These are phyloP conservation scores for Anoplolepis gracilipes DNA, from an alignment of 1,140 invertebrate genomes.

Conservation along the genomic window DNA sequence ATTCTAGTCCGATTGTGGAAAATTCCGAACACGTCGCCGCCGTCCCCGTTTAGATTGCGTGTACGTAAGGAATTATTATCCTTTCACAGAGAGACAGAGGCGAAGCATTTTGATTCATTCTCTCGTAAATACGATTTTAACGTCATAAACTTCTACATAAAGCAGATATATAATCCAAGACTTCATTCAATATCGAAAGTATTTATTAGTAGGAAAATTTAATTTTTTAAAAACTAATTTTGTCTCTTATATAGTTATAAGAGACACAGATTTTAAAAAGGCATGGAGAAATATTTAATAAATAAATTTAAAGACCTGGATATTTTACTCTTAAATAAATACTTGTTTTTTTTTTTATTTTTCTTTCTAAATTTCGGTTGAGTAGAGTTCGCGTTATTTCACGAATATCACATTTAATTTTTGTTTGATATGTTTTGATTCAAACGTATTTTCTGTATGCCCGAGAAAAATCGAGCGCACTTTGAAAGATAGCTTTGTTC, in stretches of 20 bases:
- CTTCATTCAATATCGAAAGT: not conserved
- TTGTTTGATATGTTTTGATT: no score
- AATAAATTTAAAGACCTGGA: not conserved
- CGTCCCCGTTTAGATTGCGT: constrained; percentile 36
- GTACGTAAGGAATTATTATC: constrained; percentile 49
- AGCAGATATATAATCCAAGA: not conserved
- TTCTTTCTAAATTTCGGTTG: not conserved
- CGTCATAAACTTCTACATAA: not conserved
- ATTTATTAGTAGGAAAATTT: not conserved
- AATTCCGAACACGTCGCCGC: constrained; percentile 56
- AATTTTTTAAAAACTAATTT: not conserved
- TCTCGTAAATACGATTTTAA: constrained; percentile 14
- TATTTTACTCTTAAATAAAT: not conserved
- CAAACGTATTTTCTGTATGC: not conserved
- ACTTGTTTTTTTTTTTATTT: not conserved
- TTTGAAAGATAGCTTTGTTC: not conserved
- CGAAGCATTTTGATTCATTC: not conserved
- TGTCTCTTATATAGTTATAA: not conserved
- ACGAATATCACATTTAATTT: not conserved
- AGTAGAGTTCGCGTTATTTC: no score
- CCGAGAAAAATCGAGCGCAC: not conserved
- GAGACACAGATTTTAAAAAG: not conserved
- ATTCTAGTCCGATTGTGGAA: constrained; percentile 48
- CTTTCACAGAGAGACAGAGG: not conserved
- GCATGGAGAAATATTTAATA: not conserved